Base-by-base conservation (phyloP, 2,888 invertebrate genomes). In the Rhopalosiphum nymphaeae region DNA sequence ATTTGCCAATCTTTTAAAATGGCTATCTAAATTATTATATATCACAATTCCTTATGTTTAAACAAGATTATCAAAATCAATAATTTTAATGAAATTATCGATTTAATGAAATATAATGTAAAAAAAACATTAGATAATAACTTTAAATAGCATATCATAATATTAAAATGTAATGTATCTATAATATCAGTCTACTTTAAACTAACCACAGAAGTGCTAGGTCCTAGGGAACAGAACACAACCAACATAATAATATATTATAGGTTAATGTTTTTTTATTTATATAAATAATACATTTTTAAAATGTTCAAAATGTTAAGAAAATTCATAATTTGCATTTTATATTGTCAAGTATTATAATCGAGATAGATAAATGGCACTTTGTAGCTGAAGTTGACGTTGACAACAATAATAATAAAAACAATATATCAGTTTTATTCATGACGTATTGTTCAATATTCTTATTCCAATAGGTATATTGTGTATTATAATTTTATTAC, bases 11-110 rank as follows among this genome's bases (percentile, higher is more conserved):
- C 0, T 16, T 16, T 67, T 21, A 5, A 36, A 21, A 36, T 16
- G 0, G n/a, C 13, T n/a, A 5, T n/a, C n/a, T 11, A 3, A 11
- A 2, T 0, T 61, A 10, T 29, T 61, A 67, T n/a, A 13, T n/a
- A 4, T n/a, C 7, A 2, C 0, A 78, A 16, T 36, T 78, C 21
- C 2, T 0, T 13, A 36, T 36, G 36, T 36, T 36, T 36, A 16
- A 78, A 78, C 36, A 7, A 36, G 1, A 78, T 1, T 16, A 36
- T 36, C 16, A 78, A 36, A 67, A n/a, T n/a, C 11, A 13, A 46
- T 46, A 46, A 78, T 78, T 36, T 78, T 21, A 16, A 78, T 0
- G 21, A 78, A 78, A 67, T 67, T 36, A 67, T 67, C 7, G n/a
- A 36, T 36, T 67, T 67, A 67, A 67, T 16, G 16, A 67, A 67